Evolutionary conservation across 2,888 invertebrate genomes (phyloP).

Genomic region (Axea sp.): DNA sequence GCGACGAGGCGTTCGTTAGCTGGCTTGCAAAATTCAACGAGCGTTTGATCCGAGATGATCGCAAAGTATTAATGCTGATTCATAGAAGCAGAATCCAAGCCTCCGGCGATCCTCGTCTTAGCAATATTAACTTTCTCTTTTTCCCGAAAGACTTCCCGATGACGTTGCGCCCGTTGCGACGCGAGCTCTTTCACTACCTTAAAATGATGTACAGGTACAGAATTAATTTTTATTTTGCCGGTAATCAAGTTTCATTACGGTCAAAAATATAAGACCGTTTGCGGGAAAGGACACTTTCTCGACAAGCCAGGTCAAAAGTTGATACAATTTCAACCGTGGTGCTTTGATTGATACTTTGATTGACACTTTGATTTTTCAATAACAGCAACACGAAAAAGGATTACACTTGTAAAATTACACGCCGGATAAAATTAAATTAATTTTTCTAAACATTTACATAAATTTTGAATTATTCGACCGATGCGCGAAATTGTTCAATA

Average conservation of each 20-base stretch:
- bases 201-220: constrained; percentile 70
- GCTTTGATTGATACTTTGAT: too few relatives aligned
- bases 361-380: too few relatives aligned
- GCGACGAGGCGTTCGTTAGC: constrained; percentile 64
- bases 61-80: constrained; percentile 69
- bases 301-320: too few relatives aligned
- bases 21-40: constrained; percentile 68
- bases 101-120: constrained; percentile 60
- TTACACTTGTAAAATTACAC: too few relatives aligned
- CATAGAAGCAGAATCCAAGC: constrained; percentile 63
- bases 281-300: too few relatives aligned
- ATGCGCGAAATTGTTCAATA: too few relatives aligned
- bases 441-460: too few relatives aligned
- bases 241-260: not conserved
- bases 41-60: constrained; percentile 60
- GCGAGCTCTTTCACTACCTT: constrained; percentile 69
- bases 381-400: too few relatives aligned
- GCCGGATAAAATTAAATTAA: too few relatives aligned
- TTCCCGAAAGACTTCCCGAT: constrained; percentile 70
- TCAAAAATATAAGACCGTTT: too few relatives aligned
- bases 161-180: constrained; percentile 66
- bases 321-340: too few relatives aligned
- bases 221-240: constrained; percentile 17
- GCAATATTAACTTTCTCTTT: constrained; percentile 68
- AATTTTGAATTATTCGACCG: too few relatives aligned